phyloP scores from a whole-genome alignment of 2,113 vertebrate species.

The Pitta sordida region DNA sequence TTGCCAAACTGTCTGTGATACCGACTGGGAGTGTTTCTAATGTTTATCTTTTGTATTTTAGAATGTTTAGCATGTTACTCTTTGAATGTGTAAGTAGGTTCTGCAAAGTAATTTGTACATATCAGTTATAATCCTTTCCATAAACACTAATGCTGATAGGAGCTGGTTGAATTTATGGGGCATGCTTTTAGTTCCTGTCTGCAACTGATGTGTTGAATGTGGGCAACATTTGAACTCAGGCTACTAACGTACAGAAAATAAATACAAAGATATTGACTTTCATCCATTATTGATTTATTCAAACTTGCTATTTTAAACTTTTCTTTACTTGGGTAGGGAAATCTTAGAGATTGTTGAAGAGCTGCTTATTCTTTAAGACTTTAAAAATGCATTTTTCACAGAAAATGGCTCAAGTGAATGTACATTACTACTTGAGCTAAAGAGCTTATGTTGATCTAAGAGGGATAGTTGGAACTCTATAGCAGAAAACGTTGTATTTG shows the following conservation, averaged over 20 bases:
- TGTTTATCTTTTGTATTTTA: conserved; percentile 51
- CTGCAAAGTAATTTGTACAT: conserved; percentile 26
- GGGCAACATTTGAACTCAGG: conserved; percentile 34
- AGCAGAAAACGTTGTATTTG: not conserved
- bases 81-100: conserved; percentile 39
- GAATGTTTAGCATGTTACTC: not conserved
- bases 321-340: not conserved
- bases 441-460: not conserved
- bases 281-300: not conserved
- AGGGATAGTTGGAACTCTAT: not conserved
- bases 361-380: not conserved
- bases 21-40: conserved; percentile 15
- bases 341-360: not conserved
- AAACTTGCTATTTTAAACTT: not conserved
- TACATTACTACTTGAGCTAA: not conserved
- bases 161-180: not conserved
- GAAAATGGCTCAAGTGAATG: not conserved
- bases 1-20: conserved; percentile 41
- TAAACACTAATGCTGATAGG: conserved; percentile 19
- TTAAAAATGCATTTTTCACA: not conserved
- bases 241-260: not conserved
- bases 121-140: conserved; percentile 36
- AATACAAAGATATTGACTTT: not conserved
- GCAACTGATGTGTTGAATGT: not conserved
- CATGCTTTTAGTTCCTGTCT: conserved; percentile 9